These are phyloP conservation scores for Gadopsis marmoratus DNA, from an alignment of 2,797 vertebrate genomes.

Conservation along the genomic window DNA sequence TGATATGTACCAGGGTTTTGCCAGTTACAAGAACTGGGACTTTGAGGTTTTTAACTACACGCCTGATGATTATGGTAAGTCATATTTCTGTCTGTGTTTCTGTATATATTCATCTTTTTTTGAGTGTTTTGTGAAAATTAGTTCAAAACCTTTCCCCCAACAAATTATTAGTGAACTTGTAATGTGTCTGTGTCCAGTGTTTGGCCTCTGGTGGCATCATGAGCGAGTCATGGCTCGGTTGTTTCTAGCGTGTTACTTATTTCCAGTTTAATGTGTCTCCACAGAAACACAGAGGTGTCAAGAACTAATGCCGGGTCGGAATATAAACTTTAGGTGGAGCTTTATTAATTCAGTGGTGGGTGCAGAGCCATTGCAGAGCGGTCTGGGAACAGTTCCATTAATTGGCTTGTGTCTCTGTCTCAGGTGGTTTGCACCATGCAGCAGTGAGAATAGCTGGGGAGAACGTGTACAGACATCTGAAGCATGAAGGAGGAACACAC, in stretches of 20 bases:
- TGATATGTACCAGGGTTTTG: conserved; percentile 94
- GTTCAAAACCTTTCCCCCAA: background rate
- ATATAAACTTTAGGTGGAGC: too few species aligned
- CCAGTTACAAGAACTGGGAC: conserved; percentile 89
- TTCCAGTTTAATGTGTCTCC: background rate
- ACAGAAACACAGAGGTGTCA: background rate
- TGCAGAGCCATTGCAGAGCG: too few species aligned
- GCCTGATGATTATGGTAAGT: conserved; percentile 89
- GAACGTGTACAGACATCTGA: conserved; percentile 89
- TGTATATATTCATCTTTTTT: background rate
- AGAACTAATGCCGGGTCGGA: background rate
- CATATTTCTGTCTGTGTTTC: background rate
- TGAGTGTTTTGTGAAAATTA: too few species aligned
- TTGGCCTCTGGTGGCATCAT: too few species aligned
- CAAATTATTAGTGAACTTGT: background rate
- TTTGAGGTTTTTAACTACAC: conserved; percentile 91
- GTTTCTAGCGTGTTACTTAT: background rate
- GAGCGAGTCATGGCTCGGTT: background rate
- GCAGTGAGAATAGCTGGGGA: conserved; percentile 89
- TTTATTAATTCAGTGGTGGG: too few species aligned
- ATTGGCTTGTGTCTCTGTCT: background rate
- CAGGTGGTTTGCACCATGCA: conserved; percentile 95
- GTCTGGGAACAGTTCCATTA: background rate
- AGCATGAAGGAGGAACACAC: conserved; percentile 94
- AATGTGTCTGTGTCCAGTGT: background rate